Base-by-base conservation (phyloP, 1,140 invertebrate species). In the Adoxophyes honmai region DNA sequence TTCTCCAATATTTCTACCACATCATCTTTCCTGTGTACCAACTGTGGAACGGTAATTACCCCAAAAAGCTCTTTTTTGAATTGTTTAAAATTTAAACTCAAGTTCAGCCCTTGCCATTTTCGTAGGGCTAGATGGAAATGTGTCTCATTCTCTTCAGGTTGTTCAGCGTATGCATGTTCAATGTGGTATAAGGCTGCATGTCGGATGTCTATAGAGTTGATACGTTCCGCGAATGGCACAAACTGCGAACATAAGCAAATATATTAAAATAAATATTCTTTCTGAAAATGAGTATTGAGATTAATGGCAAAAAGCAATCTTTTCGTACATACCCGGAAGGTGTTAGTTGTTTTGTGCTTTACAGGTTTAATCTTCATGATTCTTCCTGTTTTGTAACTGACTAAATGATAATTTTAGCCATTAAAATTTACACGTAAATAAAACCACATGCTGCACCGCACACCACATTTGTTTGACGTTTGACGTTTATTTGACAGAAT, bases 21-120 rank as follows among this genome's bases (percentile, higher is more conserved):
- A 75, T 93, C 89, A 61, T 97, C 92, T 81, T 97, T 96, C 60
- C 93, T 91, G 62, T 95, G 91, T 42, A 98, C 71, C 16, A 98
- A 78, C 78, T 97, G 95, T 14, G 95, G 92, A 57, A 98, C 90
- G 10, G 94, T 96, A 16, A 95, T 86, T 21, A 96, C 92, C 64
- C 94, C 91, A 57, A 89, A 86, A 7, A 97, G 91, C 77, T 95
- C 91, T 68, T 92, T 93, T 68, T 92, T 92, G 62, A 98, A 96
- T 14, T 91, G 88, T 44, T 91, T 91, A 88, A 94, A 98, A 73
- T 94, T 93, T 68, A 96, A 92, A 1, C 96, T 95, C 54, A 95
- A 91, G 87, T 98, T 97, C 14, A 97, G 89, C 34, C 93, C 93
- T 70, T 92, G 92, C 96, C 96, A 98, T 91, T 97, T 97, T 63